These are phyloP conservation scores for Arrhamphus sclerolepis DNA, from an alignment of 2,797 vertebrate species.

Conservation along the genomic window DNA sequence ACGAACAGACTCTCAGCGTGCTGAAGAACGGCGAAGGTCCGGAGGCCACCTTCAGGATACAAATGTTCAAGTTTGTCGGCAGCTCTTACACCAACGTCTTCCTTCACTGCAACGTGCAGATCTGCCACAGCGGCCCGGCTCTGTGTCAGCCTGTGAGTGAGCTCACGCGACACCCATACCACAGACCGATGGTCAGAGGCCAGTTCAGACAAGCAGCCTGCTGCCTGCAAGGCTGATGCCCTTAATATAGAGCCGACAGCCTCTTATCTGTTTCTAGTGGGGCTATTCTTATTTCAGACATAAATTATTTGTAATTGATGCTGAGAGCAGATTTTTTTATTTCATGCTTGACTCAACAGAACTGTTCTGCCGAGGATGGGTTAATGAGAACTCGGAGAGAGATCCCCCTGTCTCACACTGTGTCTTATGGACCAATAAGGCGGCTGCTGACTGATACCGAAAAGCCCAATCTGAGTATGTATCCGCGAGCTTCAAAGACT, in stretches of 20 bases:
- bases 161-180: constrained; percentile 32
- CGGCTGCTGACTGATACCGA: constrained; percentile 54
- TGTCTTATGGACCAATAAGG: constrained; percentile 81
- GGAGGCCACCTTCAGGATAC: constrained; percentile 81
- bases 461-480: constrained; percentile 67
- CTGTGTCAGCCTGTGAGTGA: constrained; percentile 77
- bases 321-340: neutral
- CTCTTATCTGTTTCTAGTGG: constrained; percentile 31
- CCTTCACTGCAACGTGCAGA: constrained; percentile 81
- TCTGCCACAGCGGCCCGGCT: constrained; percentile 75
- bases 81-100: constrained; percentile 80
- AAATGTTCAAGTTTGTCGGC: constrained; percentile 84
- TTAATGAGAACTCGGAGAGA: constrained; percentile 75
- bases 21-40: constrained; percentile 77
- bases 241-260: constrained; percentile 54
- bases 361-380: constrained; percentile 74
- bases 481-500: constrained; percentile 5
- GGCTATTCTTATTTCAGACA: constrained; percentile 21
- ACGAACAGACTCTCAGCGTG: constrained; percentile 74
- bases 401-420: constrained; percentile 67
- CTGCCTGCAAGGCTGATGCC: constrained; percentile 28
- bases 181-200: constrained; percentile 29
- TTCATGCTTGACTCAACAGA: constrained; percentile 59
- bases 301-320: neutral
- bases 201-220: constrained; percentile 59